phyloP scores from a whole-genome alignment of 2,113 vertebrate genomes.

The Tetrao urogallus region DNA sequence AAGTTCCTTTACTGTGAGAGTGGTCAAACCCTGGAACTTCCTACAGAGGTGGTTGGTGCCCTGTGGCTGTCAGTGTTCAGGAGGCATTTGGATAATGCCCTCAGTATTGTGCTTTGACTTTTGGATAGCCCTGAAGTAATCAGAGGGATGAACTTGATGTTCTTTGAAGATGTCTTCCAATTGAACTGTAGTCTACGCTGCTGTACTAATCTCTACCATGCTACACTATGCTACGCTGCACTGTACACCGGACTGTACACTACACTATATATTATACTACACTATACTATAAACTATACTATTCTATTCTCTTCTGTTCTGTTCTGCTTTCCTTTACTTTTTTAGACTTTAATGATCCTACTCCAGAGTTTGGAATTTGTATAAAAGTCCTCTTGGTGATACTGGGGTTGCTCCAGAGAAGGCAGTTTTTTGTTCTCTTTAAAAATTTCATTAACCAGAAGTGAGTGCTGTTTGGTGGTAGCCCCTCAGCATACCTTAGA shows the following conservation, averaged over 20 bases:
- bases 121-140: neutral
- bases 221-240: no score
- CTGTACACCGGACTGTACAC: no score
- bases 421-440: neutral
- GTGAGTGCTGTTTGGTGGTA: neutral
- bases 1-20: no score
- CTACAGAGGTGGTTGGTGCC: neutral
- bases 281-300: no score
- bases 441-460: neutral
- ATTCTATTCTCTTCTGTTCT: no score
- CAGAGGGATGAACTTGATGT: neutral
- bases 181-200: neutral
- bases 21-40: no score
- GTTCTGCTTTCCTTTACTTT: neutral
- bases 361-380: neutral
- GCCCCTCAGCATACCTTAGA: neutral
- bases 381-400: neutral
- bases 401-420: neutral
- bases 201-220: neutral
- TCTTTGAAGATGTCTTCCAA: neutral
- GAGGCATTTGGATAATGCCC: neutral
- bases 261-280: no score
- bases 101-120: neutral
- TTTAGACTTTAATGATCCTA: neutral
- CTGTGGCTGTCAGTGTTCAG: neutral